These are phyloP conservation scores for Menidia menidia DNA, from an alignment of 2,797 vertebrate species.

Conservation along the genomic window DNA sequence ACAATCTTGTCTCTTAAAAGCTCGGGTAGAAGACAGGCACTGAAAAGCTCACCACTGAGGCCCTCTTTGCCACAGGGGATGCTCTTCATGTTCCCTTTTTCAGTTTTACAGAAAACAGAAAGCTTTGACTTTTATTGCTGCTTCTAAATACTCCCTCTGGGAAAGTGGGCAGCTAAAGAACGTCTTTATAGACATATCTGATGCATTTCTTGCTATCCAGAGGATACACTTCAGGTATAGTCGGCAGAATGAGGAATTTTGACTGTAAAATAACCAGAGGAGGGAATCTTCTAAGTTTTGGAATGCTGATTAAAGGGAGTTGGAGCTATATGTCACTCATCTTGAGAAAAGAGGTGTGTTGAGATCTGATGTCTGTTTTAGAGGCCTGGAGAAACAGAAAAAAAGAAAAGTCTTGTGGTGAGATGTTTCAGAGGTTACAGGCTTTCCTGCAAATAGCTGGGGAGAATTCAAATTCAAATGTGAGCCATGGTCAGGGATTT, in stretches of 20 bases:
- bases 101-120: constrained; percentile 25
- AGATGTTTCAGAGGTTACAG: neutral
- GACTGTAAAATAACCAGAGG: constrained; percentile 14
- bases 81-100: constrained; percentile 24
- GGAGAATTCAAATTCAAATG: neutral
- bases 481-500: too few species aligned
- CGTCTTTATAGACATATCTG: constrained; percentile 33
- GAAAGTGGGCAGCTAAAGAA: constrained; percentile 32
- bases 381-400: constrained; percentile 5
- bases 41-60: constrained; percentile 31
- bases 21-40: constrained; percentile 21
- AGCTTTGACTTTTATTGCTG: constrained; percentile 41
- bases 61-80: constrained; percentile 27
- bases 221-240: constrained; percentile 29
- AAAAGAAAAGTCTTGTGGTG: neutral
- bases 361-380: constrained; percentile 26
- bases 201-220: constrained; percentile 27
- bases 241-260: constrained; percentile 30
- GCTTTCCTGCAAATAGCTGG: neutral
- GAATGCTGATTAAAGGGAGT: constrained; percentile 47
- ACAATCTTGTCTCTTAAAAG: constrained; percentile 26
- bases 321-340: constrained; percentile 42
- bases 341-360: constrained; percentile 27
- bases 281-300: constrained; percentile 20
- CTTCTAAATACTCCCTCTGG: constrained; percentile 29